Evolutionary conservation across 2,113 vertebrate genomes (phyloP).

Genomic region (Phasianus colchicus): DNA sequence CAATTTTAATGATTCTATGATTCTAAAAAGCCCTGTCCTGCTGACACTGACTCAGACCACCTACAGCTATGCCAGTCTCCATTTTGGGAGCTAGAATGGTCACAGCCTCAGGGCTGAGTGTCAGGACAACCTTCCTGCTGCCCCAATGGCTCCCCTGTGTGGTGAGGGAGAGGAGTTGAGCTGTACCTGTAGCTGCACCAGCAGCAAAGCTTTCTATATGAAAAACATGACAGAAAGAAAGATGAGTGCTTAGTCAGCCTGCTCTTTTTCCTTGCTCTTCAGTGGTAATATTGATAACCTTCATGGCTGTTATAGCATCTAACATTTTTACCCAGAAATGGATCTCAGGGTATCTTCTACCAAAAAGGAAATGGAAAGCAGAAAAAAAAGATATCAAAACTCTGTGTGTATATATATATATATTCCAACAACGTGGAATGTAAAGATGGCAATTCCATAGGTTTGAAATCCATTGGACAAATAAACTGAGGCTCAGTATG

Average conservation of each 20-base stretch:
- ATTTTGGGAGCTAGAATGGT: neutral
- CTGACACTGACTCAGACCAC: neutral
- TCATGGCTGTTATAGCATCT: neutral
- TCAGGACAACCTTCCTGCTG: neutral
- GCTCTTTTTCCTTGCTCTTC: neutral
- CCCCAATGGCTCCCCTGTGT: neutral
- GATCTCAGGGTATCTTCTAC: neutral
- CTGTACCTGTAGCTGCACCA: accelerated
- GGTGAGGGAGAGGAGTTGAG: neutral
- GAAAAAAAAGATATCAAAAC: neutral
- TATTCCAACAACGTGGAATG: neutral
- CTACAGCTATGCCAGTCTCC: too few species aligned
- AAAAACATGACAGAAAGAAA: neutral
- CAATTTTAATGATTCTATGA: too few species aligned
- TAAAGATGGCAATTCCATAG: neutral
- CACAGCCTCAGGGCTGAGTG: neutral
- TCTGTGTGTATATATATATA: neutral
- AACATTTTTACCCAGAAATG: neutral
- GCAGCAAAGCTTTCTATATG: neutral
- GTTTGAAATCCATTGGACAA: neutral
- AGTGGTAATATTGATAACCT: neutral
- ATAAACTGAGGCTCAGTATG: neutral
- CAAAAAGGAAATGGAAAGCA: neutral
- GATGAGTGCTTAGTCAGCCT: neutral
- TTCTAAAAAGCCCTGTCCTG: neutral